Percentiles rank a stretch among this genome's conserved stretches.
Conservation (phyloP, 2,113 vertebrate species). For the Progne subis region DNA sequence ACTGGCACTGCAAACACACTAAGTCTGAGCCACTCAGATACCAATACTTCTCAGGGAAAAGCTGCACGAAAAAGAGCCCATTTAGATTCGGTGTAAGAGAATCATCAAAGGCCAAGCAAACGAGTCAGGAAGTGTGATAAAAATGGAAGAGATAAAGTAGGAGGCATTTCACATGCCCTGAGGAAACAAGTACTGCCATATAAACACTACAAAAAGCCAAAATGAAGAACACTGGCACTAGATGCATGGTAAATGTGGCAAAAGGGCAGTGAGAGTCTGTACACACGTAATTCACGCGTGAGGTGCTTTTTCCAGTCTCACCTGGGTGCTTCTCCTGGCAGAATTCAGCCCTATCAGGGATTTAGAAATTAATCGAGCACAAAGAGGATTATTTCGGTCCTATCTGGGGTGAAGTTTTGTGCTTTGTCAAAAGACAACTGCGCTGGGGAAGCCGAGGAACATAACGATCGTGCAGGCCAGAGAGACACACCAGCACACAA, state of each 20-base stretch:
- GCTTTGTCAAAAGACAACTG: fast-evolving
- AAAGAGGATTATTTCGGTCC: background rate
- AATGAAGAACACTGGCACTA: background rate
- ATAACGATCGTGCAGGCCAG: fast-evolving
- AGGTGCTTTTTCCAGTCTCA: background rate
- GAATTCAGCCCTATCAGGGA: background rate
- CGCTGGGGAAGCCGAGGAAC: background rate
- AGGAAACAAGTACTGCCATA: background rate
- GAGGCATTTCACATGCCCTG: background rate
- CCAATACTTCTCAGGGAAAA: background rate
- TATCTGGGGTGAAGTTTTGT: background rate
- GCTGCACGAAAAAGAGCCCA: background rate
- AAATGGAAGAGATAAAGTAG: background rate
- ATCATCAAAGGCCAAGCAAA: background rate
- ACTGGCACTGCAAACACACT: background rate
- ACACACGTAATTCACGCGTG: fast-evolving
- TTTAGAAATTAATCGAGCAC: fast-evolving
- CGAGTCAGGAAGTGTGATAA: fast-evolving
- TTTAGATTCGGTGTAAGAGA: background rate
- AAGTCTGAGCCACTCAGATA: background rate
- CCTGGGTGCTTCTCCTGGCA: too few species aligned
- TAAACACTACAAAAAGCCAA: background rate
- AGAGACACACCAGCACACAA: background rate
- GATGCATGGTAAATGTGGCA: background rate
- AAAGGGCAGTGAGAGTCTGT: background rate